Evolutionary conservation across 2,113 vertebrate genomes (phyloP).

Genomic region (Etheostoma cragini): DNA sequence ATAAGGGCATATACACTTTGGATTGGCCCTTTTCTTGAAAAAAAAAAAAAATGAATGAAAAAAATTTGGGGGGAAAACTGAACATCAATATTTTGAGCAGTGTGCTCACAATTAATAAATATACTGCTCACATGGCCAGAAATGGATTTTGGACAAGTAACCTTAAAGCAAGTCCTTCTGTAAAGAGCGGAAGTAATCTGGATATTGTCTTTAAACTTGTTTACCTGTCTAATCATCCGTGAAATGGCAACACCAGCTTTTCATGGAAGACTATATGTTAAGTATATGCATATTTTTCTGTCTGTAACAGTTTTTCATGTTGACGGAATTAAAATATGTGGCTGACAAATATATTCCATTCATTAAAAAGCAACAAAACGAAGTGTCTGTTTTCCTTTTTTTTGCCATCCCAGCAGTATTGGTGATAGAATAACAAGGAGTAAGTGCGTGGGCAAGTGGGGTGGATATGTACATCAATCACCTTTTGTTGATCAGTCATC

Average conservation of each 20-base stretch:
- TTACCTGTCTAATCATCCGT: constrained; percentile 5
- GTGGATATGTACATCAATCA: not conserved
- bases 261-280: constrained; percentile 30
- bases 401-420: not conserved
- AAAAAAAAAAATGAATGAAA: not conserved
- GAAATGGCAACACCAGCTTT: constrained; percentile 11
- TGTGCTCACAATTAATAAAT: constrained; percentile 39
- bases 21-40: constrained; percentile 25
- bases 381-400: constrained; percentile 20
- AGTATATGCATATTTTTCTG: constrained; percentile 23
- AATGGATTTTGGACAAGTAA: constrained; percentile 12
- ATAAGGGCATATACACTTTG: constrained; percentile 35
- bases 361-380: constrained; percentile 67
- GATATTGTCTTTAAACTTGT: constrained; percentile 30
- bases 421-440: not conserved
- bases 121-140: constrained; percentile 26
- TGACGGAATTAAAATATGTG: constrained; percentile 68
- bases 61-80: constrained; percentile 2
- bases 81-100: constrained; percentile 14
- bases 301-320: constrained; percentile 68
- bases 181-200: constrained; percentile 1
- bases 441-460: not conserved
- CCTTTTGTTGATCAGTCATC: constrained; percentile 2
- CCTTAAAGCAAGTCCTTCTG: not conserved
- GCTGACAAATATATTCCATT: constrained; percentile 65